Base-by-base conservation (phyloP, 2,888 invertebrate species). In the Labia minor region DNA sequence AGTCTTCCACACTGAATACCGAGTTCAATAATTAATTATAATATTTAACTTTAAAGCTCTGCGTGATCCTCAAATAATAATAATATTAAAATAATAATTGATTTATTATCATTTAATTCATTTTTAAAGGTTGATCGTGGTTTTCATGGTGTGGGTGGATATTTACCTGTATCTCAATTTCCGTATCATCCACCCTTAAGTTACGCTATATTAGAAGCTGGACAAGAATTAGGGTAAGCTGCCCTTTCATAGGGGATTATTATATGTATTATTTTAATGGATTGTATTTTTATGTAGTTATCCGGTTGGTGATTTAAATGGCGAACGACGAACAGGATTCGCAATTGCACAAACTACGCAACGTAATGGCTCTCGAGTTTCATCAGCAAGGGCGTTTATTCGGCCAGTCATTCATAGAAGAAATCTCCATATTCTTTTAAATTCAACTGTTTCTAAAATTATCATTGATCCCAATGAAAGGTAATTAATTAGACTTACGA, bases 311-410 rank as follows among this genome's bases (percentile, higher is more conserved):
- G 94, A 94, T 75, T 79, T 92, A 19, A 94, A 94, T 77, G 93
- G 93, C 0, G 83, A 81, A 21, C 82, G 82, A 21, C 88, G 91
- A 75, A 88, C 90, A 0, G 93, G 94, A 1, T 93, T 94, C 76
- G 82, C 86, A 68, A 93, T 94, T 70, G 92, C 93, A 0, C 94
- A 94, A 77, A 93, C 92, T 21, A 94, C 92, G 0, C 87, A 88
- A 72, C 83, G 88, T 72, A 90, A 93, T 74, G 94, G 93, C 0
- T 91, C 92, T 0, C 83, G 94, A 0, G 82, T 92, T 67, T 91
- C 90, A 71, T 86, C 87, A 0, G 87, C 93, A 0, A 84, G 90
- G 67, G 90, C 94, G 0, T 94, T 90, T 78, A 80, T 94, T 8
- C 81, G 92, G 0, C 92, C 93, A 0, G 89, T 88, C 20, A 84